Conservation (phyloP, 2,113 vertebrate species). For the Halichoerus grypus region DNA sequence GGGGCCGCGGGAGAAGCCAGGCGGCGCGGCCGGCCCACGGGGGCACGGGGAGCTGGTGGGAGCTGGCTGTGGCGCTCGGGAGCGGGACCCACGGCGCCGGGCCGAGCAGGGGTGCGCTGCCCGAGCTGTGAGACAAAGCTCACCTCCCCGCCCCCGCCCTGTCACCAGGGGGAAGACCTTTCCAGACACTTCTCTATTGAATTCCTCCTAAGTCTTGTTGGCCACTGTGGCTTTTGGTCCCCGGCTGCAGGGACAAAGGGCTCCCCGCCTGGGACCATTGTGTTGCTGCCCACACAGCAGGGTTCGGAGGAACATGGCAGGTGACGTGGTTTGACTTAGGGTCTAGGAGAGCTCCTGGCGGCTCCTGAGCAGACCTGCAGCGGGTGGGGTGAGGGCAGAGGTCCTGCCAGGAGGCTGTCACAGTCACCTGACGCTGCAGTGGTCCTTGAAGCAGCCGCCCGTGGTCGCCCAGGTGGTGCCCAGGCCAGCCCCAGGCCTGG, state of each 20-base stretch:
- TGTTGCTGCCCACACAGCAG: not conserved
- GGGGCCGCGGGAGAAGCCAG: not conserved
- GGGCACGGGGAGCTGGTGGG: not conserved
- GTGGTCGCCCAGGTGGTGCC: accelerated
- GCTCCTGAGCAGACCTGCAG: accelerated
- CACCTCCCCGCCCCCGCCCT: too few relatives aligned
- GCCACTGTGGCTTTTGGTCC: not conserved
- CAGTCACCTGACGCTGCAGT: accelerated
- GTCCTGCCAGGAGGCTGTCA: not conserved
- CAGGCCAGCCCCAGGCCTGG: not conserved
- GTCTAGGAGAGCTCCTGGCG: not conserved
- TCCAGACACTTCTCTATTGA: not conserved
- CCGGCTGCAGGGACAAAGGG: not conserved
- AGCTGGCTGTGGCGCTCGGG: not conserved
- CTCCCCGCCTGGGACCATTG: too few relatives aligned
- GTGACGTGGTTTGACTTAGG: accelerated
- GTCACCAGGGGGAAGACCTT: not conserved
- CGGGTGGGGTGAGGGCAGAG: accelerated
- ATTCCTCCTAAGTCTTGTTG: not conserved
- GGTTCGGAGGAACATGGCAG: not conserved
- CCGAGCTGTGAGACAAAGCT: not conserved
- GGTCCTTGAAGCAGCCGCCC: too few relatives aligned
- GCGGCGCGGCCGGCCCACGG: not conserved
- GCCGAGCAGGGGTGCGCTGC: accelerated
- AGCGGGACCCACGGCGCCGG: accelerated